Evolutionary conservation across 2,888 invertebrate genomes (phyloP), one percentile per base, ranked within the genome.

Genomic region (Schizotus pectinicornis): DNA sequence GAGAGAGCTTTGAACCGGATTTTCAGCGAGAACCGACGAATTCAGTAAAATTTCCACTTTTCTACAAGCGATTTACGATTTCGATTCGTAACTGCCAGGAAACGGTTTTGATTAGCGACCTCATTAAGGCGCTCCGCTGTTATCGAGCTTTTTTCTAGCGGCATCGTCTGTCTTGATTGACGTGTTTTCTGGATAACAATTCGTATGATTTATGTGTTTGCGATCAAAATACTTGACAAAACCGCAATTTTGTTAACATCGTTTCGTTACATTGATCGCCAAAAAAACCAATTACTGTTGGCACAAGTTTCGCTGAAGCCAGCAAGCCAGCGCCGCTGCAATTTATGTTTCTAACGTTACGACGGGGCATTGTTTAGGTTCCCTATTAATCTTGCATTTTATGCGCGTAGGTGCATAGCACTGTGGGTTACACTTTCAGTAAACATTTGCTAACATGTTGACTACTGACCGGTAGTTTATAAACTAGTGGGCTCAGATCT

Each of bases 361-460:
- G 54, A 56, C 51, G 56, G 47, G 42, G 32, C 46, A 56, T 60
- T 60, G 60, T 60, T 60, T 39, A 37, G 52, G 37, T 39, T 56
- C 43, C 47, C 56, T 60, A 60, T 60, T 56, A 60, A 56, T 58
- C 61, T 61, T 58, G 41, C 31, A 55, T 61, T 53, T 61, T 60
- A 52, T 47, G 45, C n/a, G 58, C 61, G 58, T 61, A 50, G 61
- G 61, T 49, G 56, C 33, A 9, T 48, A 48, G 55, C 50, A 59
- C 46, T 14, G 58, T 56, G 51, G 56, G 51, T 53, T 38, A 47
- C 48, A 58, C 53, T 48, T 58, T 49, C 58, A 53, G 54, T 58
- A 53, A 58, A 58, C 58, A 58, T 58, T 58, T 57, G 39, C 57
- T 37, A 49, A 59, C 59, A 36, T 54, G 54, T 56, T 48, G 52